Evolutionary conservation across 2,888 invertebrate species (phyloP), one percentile per base, ranked within the genome.

Genomic region (Melangyna quadrimaculata): DNA sequence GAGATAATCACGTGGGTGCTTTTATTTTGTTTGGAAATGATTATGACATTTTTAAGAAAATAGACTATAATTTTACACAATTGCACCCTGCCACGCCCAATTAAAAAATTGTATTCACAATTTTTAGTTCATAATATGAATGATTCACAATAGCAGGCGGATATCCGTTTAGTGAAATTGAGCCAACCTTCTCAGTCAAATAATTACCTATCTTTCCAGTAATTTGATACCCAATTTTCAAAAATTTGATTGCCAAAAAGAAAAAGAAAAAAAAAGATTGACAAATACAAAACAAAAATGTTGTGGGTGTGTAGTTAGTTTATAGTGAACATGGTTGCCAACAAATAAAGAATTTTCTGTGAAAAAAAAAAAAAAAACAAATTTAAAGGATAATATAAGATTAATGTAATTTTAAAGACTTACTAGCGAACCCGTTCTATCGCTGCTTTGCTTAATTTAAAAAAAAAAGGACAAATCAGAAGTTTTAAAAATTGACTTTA

Each of bases 151-250:
- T 53, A 10, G 59, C 32, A 40, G 67, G 43, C 84, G 84, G 84
- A 84, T 84, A 84, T 84, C 84, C 84, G 84, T 67, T 84, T 72
- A 53, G 65, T 59, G 78, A 74, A 78, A 83, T 57, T 65, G 74
- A 78, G n/a, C 59, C 81, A 65, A 19, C n/a, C 61, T 57, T 27
- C 29, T 12, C 10, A 10, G 4, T n/a, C 32, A 27, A 63, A 59
- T 7, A 19, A 71, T 65, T 67, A 67, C 37, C 67, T 63, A 59
- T 79, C 73, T 45, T 75, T 63, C 24, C 2, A 59, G 84, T 72
- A 84, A 84, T 80, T 14, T 79, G 79, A 84, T 84, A 82, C 14
- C 14, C 22, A 40, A 61, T 74, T 79, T 74, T 37, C 51, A 67
- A 75, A 35, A 75, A 79, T 43, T 71, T 9, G 37, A 74, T 83